Evolutionary conservation across 2,888 invertebrate genomes (phyloP), one percentile per base, ranked within the genome.

Genomic region (Cosmopolites sordidus): DNA sequence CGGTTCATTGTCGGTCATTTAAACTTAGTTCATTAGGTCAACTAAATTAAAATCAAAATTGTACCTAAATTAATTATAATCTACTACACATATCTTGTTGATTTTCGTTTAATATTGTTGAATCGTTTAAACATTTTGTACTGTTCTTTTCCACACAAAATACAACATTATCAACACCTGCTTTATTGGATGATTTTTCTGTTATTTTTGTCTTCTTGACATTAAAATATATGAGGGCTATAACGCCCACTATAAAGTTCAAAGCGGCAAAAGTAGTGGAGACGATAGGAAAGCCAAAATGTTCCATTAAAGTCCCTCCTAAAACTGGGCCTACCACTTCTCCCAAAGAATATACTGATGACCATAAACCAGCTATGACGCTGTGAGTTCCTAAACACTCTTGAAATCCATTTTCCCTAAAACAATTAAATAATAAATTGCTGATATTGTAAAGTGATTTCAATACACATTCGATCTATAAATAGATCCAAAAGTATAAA

Each of bases 351-450:
- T 86, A 87, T 66, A 84, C 82, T 58, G 84, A 83, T 1, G 84
- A 83, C 86, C 87, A 87, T 9, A 86, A 76, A 6, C 87, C 87
- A 0, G 87, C 86, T 30, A 88, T 84, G 1, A 86, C 76, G 63
- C 86, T 84, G 73, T 87, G 86, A 0, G 87, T 87, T 2, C 81
- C 78, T 37, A 86, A 67, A 37, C 81, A 83, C 65, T 84, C 83
- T 2, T 78, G 76, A 58, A 83, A 83, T 0, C 84, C 84, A 2
- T 80, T 81, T 64, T 82, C 81, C 59, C 84, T 86, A 42, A 40
- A 56, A 52, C 22, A 22, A n/a, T n/a, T n/a, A n/a, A n/a, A n/a
- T n/a, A n/a, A n/a, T n/a, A n/a, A n/a, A n/a, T n/a, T n/a, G n/a
- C n/a, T n/a, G n/a, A n/a, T n/a, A n/a, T n/a, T n/a, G n/a, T n/a